phyloP scores from a whole-genome alignment of 2,888 invertebrate genomes.

The Caenorhabditis macrosperma region DNA sequence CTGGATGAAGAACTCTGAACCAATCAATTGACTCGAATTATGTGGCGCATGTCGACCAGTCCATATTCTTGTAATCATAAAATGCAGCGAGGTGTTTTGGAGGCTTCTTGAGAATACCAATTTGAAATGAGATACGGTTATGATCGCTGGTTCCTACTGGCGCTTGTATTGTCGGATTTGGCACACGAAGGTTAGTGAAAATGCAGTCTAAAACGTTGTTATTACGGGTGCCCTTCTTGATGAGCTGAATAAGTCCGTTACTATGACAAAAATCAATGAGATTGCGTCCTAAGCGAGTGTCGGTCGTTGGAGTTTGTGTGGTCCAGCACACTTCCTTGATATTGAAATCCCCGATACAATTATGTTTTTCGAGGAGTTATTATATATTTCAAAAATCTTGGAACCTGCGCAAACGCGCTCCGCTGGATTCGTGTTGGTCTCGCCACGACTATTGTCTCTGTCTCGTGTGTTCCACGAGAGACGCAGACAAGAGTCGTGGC shows the following conservation, averaged over 20 bases:
- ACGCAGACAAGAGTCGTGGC: too few species aligned
- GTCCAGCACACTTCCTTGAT: background rate
- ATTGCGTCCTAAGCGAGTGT: background rate
- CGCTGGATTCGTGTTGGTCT: too few species aligned
- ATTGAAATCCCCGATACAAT: conserved; percentile 11
- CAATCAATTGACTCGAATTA: background rate
- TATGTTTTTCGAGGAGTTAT: too few species aligned
- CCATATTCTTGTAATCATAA: conserved; percentile 6
- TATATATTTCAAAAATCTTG: too few species aligned
- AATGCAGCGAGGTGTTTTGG: background rate
- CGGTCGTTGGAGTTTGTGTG: too few species aligned
- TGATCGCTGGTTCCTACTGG: conserved; percentile 9
- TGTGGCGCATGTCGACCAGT: background rate
- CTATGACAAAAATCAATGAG: conserved; percentile 11
- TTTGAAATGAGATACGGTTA: background rate
- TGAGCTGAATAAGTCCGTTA: background rate
- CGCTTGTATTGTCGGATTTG: background rate
- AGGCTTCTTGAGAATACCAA: background rate
- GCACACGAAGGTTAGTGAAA: background rate
- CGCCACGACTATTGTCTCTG: too few species aligned
- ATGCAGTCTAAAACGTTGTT: conserved; percentile 3
- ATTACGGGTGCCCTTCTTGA: background rate
- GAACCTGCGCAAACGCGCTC: too few species aligned
- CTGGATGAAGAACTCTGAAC: background rate
- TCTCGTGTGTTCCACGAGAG: too few species aligned